These are phyloP conservation scores for Bovichtus variegatus DNA, from an alignment of 2,797 vertebrate species.

Conservation along the genomic window DNA sequence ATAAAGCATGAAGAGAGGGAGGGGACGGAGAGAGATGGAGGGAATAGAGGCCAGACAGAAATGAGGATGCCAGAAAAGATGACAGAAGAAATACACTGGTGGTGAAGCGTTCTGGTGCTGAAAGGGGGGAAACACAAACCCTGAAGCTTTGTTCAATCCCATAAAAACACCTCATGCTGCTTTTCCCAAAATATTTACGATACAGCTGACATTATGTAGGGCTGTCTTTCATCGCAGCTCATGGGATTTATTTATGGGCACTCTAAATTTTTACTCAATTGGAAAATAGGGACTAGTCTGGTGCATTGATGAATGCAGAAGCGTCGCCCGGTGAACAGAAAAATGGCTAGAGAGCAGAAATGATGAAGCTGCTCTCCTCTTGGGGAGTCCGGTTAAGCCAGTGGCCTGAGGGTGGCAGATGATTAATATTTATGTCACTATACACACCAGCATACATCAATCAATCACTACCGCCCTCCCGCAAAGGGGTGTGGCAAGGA, in stretches of 20 bases:
- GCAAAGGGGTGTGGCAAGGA: conserved; percentile 72
- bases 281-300: conserved; percentile 70
- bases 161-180: conserved; percentile 36
- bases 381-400: conserved; percentile 63
- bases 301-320: conserved; percentile 28
- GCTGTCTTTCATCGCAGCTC: conserved; percentile 36
- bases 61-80: conserved; percentile 47
- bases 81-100: conserved; percentile 44
- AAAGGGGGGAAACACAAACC: background rate
- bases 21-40: conserved; percentile 46
- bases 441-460: conserved; percentile 79
- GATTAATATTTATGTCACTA: conserved; percentile 86
- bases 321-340: conserved; percentile 37
- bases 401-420: conserved; percentile 73
- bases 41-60: conserved; percentile 54
- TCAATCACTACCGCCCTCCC: conserved; percentile 81
- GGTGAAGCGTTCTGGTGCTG: conserved; percentile 29
- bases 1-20: conserved; percentile 66
- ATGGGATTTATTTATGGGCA: conserved; percentile 58
- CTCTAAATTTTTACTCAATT: conserved; percentile 56
- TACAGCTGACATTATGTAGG: conserved; percentile 30
- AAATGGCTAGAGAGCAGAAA: conserved; percentile 36
- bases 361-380: conserved; percentile 54
- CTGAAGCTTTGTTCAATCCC: conserved; percentile 29
- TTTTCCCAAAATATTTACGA: conserved; percentile 9